These are phyloP conservation scores for Heloderma charlesbogerti DNA, from an alignment of 2,113 vertebrate genomes.

Conservation along the genomic window DNA sequence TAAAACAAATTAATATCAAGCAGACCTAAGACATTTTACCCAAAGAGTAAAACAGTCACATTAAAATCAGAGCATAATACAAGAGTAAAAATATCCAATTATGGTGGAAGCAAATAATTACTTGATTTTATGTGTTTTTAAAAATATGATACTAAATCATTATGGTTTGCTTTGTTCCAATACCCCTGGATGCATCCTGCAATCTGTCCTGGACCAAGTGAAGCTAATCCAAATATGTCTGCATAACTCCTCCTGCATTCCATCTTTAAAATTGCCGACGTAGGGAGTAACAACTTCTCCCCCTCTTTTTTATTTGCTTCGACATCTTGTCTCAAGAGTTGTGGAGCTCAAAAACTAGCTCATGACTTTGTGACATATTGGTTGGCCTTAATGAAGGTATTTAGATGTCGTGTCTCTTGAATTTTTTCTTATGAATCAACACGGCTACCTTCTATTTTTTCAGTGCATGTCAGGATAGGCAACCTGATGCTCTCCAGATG, in stretches of 20 bases:
- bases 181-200: not conserved
- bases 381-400: too few species aligned
- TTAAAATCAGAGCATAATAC: not conserved
- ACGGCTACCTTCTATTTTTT: not conserved
- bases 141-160: not conserved
- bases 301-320: too few species aligned
- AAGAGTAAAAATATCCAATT: not conserved
- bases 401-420: too few species aligned
- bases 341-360: too few species aligned
- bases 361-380: too few species aligned
- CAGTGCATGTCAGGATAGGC: not conserved
- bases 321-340: too few species aligned
- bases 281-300: too few species aligned
- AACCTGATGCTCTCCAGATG: not conserved
- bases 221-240: not conserved
- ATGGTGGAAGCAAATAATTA: not conserved
- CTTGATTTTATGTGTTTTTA: not conserved
- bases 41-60: not conserved
- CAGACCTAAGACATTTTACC: not conserved
- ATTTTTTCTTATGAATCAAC: not conserved
- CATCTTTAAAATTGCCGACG: not conserved
- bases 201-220: not conserved
- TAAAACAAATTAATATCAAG: not conserved
- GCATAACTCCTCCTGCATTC: not conserved
- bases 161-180: not conserved